Base-by-base conservation (phyloP, 1,140 invertebrate species). In the Drosophila willistoni region DNA sequence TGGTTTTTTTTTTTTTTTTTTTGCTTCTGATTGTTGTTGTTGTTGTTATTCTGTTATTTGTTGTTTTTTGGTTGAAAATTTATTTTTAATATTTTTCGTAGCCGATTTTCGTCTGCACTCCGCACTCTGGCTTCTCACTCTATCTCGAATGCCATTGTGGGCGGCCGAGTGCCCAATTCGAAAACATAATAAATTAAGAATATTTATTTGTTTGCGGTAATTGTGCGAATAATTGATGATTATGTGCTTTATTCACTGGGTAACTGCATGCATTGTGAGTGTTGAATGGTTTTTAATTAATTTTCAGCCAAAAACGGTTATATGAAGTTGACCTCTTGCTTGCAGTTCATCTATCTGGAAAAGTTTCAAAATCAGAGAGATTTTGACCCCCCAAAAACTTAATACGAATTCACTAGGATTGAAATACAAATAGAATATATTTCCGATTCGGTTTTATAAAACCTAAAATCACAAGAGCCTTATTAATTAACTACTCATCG, bases 201-300 rank as follows among this genome's bases (percentile, higher is more conserved):
- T 86, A 86, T 86, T 86, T 86, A 86, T 86, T 86, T 86, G 83
- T 77, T 87, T 86, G 83, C 73, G 79, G 83, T 87, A 86, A 86
- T 86, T 86, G 83, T 79, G 83, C 83, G 79, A 86, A 86, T 86
- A 86, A 86, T 86, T 86, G 84, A 86, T 86, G 83, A 87, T 86
- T 86, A 83, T 86, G 79, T 71, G 76, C 70, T 72, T 69, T 71
- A 62, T 64, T 72, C 83, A 68, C 69, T 74, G 64, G 44, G 71
- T 76, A 79, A 60, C 57, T 64, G 64, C 62, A 47, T 68, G 68
- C 70, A 34, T 51, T 63, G 39, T 39, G 55, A 81, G 41, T 71
- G 76, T 61, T 71, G 79, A 83, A 79, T 71, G 64, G 57, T 60
- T 79, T 86, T 85, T 85, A 82, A 85, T 85, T 86, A 85, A 81